These are phyloP conservation scores for Drosophila merina DNA, from an alignment of 2,888 invertebrate genomes.

Conservation along the genomic window DNA sequence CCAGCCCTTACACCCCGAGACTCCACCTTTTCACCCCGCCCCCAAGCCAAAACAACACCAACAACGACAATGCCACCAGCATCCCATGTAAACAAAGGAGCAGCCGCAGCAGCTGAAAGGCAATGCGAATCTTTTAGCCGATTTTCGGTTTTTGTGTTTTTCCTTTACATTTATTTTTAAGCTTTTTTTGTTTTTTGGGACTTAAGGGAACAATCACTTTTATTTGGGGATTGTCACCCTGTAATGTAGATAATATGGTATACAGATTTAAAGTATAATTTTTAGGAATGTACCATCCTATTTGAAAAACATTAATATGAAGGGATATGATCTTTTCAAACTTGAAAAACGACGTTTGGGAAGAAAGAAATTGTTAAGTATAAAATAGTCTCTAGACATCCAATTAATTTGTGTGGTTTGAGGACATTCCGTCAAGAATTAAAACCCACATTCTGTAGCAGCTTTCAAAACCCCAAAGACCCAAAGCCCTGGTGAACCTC, in stretches of 20 bases:
- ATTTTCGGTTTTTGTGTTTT: conserved; percentile 21
- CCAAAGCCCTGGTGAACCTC: conserved; percentile 10
- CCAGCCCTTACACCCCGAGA: not conserved
- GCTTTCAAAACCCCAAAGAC: not conserved
- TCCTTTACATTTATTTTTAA: conserved; percentile 33
- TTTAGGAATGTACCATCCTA: not conserved
- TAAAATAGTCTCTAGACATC: not conserved
- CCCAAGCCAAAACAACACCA: conserved; percentile 31
- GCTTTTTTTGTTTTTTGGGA: conserved; percentile 30
- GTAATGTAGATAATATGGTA: conserved; percentile 2
- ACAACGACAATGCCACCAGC: conserved; percentile 34
- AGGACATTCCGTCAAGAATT: too few species aligned
- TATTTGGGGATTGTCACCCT: conserved; percentile 73
- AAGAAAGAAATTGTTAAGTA: too few species aligned
- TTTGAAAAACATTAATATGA: too few species aligned
- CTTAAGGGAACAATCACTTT: conserved; percentile 70
- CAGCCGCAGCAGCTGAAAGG: conserved; percentile 66
- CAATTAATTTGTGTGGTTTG: not conserved
- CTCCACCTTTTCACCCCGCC: not conserved
- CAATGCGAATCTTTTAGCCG: conserved; percentile 53
- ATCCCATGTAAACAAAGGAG: conserved; percentile 64
- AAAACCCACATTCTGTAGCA: not conserved
- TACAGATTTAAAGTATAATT: not conserved
- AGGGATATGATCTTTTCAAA: too few species aligned
- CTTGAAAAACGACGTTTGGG: too few species aligned